Conservation (phyloP, 2,113 vertebrate genomes). For the Plecotus auritus region DNA sequence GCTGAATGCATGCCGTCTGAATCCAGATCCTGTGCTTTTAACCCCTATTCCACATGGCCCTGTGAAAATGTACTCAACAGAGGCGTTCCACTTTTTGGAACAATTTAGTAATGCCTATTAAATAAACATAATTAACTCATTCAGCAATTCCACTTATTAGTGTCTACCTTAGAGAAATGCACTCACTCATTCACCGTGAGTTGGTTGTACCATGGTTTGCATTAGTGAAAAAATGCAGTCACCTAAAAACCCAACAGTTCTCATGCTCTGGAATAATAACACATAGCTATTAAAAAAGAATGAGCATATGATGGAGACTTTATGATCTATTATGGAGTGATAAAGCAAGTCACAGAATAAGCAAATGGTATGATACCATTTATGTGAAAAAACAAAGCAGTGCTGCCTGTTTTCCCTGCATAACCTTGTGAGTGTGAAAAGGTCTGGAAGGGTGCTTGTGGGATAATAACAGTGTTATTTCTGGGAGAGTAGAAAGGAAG, state of each 20-base stretch:
- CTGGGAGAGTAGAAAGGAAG: not conserved
- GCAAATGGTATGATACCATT: not conserved
- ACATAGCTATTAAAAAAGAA: not conserved
- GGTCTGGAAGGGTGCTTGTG: not conserved
- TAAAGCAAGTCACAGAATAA: not conserved
- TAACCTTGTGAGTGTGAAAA: not conserved
- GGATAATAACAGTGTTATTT: not conserved
- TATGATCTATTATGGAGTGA: not conserved
- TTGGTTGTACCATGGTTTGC: not conserved
- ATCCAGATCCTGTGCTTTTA: not conserved
- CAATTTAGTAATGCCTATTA: not conserved
- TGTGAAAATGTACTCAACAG: not conserved
- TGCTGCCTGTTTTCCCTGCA: not conserved
- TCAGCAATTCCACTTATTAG: conserved; percentile 15
- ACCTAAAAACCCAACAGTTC: not conserved
- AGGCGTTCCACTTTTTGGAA: not conserved
- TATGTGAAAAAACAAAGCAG: not conserved
- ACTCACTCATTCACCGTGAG: not conserved
- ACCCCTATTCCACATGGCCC: not conserved
- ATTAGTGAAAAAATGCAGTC: not conserved
- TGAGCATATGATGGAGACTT: not conserved
- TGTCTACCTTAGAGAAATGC: not conserved
- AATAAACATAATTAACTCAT: not conserved
- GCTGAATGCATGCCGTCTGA: not conserved
- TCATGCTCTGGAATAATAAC: not conserved